A percentile compares a stretch with the other conserved stretches of the same genome.
phyloP scores from a whole-genome alignment of 2,888 invertebrate species.

The Lucinisca nassula region DNA sequence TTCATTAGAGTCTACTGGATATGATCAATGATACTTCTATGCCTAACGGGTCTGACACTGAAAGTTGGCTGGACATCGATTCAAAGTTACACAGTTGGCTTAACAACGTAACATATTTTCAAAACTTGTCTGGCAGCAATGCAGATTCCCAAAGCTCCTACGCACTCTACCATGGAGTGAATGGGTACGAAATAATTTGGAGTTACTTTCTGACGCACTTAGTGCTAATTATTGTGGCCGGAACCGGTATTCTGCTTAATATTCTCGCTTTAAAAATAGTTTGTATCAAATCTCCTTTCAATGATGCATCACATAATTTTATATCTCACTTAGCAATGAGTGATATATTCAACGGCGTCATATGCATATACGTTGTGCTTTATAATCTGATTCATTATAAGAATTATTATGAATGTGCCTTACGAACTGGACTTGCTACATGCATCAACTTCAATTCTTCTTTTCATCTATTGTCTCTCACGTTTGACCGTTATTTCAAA shows the following conservation, averaged over 20 bases:
- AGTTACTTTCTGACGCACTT: conserved; percentile 36
- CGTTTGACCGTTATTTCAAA: conserved; percentile 45
- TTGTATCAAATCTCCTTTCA: not conserved
- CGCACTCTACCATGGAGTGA: conserved; percentile 33
- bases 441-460: conserved; percentile 32
- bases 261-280: conserved; percentile 14
- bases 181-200: conserved; percentile 50
- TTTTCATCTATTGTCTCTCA: conserved; percentile 32
- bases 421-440: conserved; percentile 22
- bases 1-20: no score
- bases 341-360: conserved; percentile 31
- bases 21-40: no score
- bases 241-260: conserved; percentile 23
- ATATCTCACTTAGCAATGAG: conserved; percentile 40
- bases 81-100: no score
- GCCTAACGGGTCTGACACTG: no score
- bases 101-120: no score
- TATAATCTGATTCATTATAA: conserved; percentile 51
- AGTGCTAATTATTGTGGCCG: not conserved
- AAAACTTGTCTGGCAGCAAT: no score
- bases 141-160: not conserved
- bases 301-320: conserved; percentile 34
- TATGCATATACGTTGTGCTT: conserved; percentile 31
- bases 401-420: conserved; percentile 54
- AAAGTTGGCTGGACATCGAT: no score